These are phyloP conservation scores for Limenitis camilla DNA, from an alignment of 2,888 invertebrate genomes.

Conservation along the genomic window DNA sequence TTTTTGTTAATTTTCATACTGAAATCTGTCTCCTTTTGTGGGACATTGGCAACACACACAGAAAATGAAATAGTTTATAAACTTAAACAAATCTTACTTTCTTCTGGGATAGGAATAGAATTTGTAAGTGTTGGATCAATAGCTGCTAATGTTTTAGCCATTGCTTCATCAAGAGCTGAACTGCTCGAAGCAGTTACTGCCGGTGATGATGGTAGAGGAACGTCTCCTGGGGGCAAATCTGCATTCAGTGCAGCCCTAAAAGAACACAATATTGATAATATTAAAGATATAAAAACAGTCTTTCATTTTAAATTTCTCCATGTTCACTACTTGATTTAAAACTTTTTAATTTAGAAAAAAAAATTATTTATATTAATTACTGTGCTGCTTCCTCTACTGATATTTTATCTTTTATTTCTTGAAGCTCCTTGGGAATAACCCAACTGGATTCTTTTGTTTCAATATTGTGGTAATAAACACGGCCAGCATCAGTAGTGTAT, in stretches of 20 bases:
- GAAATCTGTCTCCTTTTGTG: not conserved
- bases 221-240: slow-evolving; percentile 47
- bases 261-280: not conserved
- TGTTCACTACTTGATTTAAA: not conserved
- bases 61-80: slow-evolving; percentile 1
- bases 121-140: slow-evolving; percentile 83
- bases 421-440: slow-evolving; percentile 90
- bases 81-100: slow-evolving; percentile 44
- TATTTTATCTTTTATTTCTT: slow-evolving; percentile 88
- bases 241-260: slow-evolving; percentile 38
- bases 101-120: slow-evolving; percentile 70
- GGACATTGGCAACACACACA: not conserved
- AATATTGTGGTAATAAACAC: not conserved
- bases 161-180: slow-evolving; percentile 92
- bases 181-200: slow-evolving; percentile 43
- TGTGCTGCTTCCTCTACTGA: slow-evolving; percentile 81
- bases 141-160: slow-evolving; percentile 94
- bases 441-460: too few relatives aligned
- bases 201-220: slow-evolving; percentile 56
- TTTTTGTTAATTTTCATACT: not conserved
- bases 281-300: not conserved
- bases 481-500: not conserved
- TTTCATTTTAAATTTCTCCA: not conserved
- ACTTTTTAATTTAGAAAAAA: not conserved
- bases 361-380: slow-evolving; percentile 35